These are phyloP conservation scores for Caenorhabditis japonica DNA, from an alignment of 2,888 invertebrate species.

Conservation along the genomic window DNA sequence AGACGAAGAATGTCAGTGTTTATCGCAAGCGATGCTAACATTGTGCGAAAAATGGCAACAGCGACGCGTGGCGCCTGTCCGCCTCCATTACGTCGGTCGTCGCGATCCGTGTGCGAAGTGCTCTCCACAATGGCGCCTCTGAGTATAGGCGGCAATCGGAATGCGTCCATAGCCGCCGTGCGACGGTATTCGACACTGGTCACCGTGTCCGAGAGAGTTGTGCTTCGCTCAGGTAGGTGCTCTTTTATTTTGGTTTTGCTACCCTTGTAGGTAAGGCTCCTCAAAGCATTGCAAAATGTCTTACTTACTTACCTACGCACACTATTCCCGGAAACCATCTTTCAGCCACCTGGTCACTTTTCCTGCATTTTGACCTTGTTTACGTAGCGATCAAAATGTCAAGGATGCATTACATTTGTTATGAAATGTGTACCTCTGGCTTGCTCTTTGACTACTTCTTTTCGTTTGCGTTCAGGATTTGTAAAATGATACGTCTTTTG, in stretches of 20 bases:
- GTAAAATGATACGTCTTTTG: conserved; percentile 21
- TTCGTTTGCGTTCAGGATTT: conserved; percentile 24
- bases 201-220: conserved; percentile 47
- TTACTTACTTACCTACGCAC: no score
- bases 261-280: no score
- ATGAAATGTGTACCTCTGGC: neutral
- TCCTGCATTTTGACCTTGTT: neutral
- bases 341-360: conserved; percentile 34
- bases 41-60: conserved; percentile 58
- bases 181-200: conserved; percentile 49
- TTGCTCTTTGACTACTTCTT: conserved; percentile 13
- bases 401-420: conserved; percentile 28
- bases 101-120: conserved; percentile 57
- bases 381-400: conserved; percentile 5
- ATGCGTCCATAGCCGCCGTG: conserved; percentile 20
- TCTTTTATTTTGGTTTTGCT: neutral
- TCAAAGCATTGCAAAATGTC: no score
- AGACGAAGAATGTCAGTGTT: conserved; percentile 58
- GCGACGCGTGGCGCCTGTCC: conserved; percentile 56
- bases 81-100: conserved; percentile 51
- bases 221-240: conserved; percentile 31
- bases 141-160: conserved; percentile 42
- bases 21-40: conserved; percentile 58
- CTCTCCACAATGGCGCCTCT: conserved; percentile 54
- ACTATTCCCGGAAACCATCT: conserved; percentile 4